These are phyloP conservation scores for Dipodomys spectabilis DNA, from an alignment of 2,113 vertebrate genomes.

Conservation along the genomic window DNA sequence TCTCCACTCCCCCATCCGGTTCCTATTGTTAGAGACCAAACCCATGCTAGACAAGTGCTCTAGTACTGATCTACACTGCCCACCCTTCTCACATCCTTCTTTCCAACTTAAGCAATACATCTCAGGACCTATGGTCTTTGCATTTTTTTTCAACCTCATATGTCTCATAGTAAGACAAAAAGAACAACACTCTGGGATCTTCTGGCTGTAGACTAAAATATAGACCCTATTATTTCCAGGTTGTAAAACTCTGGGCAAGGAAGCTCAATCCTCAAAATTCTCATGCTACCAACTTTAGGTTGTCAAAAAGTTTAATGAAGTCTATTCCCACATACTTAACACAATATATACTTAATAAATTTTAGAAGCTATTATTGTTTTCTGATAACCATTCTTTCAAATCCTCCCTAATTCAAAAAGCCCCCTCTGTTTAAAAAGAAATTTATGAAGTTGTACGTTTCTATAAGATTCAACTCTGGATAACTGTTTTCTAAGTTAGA, in stretches of 20 bases:
- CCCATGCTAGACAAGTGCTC: neutral
- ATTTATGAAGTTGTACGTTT: neutral
- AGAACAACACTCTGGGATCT: neutral
- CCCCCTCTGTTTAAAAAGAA: neutral
- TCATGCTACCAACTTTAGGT: neutral
- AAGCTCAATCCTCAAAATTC: constrained; percentile 10
- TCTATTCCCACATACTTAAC: neutral
- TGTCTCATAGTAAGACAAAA: neutral
- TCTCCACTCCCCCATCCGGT: neutral
- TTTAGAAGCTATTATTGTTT: neutral
- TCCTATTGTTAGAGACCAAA: neutral
- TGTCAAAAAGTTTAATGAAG: neutral
- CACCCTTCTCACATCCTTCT: neutral
- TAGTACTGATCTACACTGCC: neutral
- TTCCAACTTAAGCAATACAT: neutral
- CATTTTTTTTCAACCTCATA: neutral
- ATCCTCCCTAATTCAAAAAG: neutral
- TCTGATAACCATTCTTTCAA: neutral
- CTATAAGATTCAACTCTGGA: neutral
- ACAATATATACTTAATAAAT: neutral
- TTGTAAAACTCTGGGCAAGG: neutral
- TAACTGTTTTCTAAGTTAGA: constrained; percentile 6
- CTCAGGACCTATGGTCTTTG: neutral
- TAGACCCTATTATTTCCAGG: neutral
- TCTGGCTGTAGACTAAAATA: neutral